Percentiles rank a stretch among this genome's conserved stretches.
These are phyloP conservation scores for Calephelis perditalis DNA, from an alignment of 2,888 invertebrate species.

Conservation along the genomic window DNA sequence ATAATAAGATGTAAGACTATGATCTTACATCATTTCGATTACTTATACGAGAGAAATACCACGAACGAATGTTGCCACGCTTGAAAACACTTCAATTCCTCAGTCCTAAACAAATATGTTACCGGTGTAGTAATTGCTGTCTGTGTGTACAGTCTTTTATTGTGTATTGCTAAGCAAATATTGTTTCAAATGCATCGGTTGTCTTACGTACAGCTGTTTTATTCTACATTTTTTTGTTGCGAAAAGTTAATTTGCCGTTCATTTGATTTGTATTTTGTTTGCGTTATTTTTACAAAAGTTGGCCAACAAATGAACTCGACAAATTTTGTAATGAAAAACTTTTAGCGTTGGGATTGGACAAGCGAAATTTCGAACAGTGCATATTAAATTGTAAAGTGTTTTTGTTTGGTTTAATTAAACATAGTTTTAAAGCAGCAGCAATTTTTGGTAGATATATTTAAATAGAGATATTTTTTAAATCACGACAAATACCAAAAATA, in stretches of 20 bases:
- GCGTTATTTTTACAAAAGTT: slow-evolving; percentile 24
- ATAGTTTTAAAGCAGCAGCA: neutral
- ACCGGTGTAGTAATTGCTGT: slow-evolving; percentile 71
- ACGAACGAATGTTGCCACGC: slow-evolving; percentile 63
- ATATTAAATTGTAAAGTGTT: neutral
- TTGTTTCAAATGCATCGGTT: slow-evolving; percentile 70
- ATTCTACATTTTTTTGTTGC: slow-evolving; percentile 41
- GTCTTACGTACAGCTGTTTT: slow-evolving; percentile 61
- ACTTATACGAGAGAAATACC: slow-evolving; percentile 43
- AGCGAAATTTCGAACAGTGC: neutral
- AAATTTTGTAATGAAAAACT: slow-evolving; percentile 22
- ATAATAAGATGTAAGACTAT: no score
- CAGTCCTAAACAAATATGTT: slow-evolving; percentile 77
- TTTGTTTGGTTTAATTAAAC: slow-evolving; percentile 5
- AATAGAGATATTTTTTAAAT: no score
- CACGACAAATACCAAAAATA: no score
- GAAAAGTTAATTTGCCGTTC: slow-evolving; percentile 64
- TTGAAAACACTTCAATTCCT: slow-evolving; percentile 73
- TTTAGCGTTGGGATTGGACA: neutral
- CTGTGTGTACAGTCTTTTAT: slow-evolving; percentile 74
- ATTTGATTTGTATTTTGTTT: slow-evolving; percentile 48
- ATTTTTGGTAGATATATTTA: no score
- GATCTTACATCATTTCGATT: slow-evolving; percentile 15
- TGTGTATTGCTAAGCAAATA: slow-evolving; percentile 73
- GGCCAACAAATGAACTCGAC: slow-evolving; percentile 19